Evolutionary conservation across 2,797 vertebrate genomes (phyloP), one percentile per base, ranked within the genome.

Genomic region (Tarsius wallacei): DNA sequence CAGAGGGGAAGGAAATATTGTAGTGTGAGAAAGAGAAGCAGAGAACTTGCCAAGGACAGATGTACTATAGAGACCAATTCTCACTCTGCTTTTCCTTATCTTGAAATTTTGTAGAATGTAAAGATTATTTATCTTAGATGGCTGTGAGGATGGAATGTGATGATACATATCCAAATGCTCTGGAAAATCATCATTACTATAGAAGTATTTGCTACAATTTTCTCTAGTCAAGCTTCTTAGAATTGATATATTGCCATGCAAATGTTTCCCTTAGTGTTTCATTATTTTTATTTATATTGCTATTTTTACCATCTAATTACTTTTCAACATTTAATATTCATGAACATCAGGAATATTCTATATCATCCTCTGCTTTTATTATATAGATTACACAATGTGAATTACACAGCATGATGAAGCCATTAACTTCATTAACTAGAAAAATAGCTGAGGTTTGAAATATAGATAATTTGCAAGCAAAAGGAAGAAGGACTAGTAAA

Each of bases 271-370:
- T 93, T 82, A 86, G 3, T 85, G 16, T 95, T 96, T 92, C 55
- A 82, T 55, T 95, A 88, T 87, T 90, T 96, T 91, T 93, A 90
- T 95, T 93, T 93, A n/a, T 96, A 74, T 91, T 87, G 81, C 64
- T 94, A 64, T 93, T 66, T 96, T 94, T 73, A 64, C 7, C 28
- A 91, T 68, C 59, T 86, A 97, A 92, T 97, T 96, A 88, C 77
- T 90, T 96, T 95, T 87, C 36, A 81, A 80, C 51, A 93, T 66
- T 94, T 94, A 96, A 84, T 97, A 82, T 93, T 96, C 76, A 93
- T 88, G 76, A 97, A 78, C 47, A 55, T 97, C 2, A 13, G 33
- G 16, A 36, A 74, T 84, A 78, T 71, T 78, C 73, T 57, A 26
- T 91, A 2, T 96, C 64, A 92, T 83, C 49, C 51, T 68, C 19